Base-by-base conservation (phyloP, 2,797 vertebrate species). In the Falco novaeseelandiae region DNA sequence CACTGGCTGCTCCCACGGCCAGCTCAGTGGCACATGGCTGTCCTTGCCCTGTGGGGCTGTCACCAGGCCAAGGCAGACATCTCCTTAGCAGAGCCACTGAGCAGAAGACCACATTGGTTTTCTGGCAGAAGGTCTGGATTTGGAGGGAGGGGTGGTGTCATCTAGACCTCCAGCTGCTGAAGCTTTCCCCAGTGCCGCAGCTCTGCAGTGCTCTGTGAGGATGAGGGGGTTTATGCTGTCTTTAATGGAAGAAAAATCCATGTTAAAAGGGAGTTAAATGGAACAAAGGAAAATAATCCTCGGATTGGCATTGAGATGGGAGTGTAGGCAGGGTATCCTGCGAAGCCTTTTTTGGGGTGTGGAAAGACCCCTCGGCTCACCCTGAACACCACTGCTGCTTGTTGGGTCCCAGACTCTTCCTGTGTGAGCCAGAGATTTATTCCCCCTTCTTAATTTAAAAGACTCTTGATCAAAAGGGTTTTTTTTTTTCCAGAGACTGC, bases 1-100 rank as follows among this genome's bases (percentile, higher is more conserved):
- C 0, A 1, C 71, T 34, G 46, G 51, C 73, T 38, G 78, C 76
- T 67, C 63, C 62, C 0, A 0, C 0, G 0, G 26, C 23, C 0
- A 3, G 54, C 61, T 89, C 21, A 30, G 78, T 87, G 21, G 6
- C 70, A 38, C 14, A 25, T 4, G 3, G 40, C 51, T 61, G 74
- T 69, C 23, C 85, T 49, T 32, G 67, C 87, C 92, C 87, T 26
- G 76, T 4, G 2, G 91, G 91, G 70, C 77, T 70, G 20, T 74
- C 77, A 18, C 13, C 0, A 38, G 8, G 42, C 83, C 0, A 0
- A 77, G 72, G 70, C 57, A 65, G 18, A 34, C 61, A 49, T 76
- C 80, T 88, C 66, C 74, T 89, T 8, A 36, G 65, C 87, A 48
- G 54, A 67, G 48, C 61, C 72, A 63, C 36, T 5, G 1, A 88